A percentile compares a stretch with the other conserved stretches of the same genome.
Evolutionary conservation across 35 echinoderm and acorn worm species (phyloP).

Genomic region (Heliocidaris erythrogramma): DNA sequence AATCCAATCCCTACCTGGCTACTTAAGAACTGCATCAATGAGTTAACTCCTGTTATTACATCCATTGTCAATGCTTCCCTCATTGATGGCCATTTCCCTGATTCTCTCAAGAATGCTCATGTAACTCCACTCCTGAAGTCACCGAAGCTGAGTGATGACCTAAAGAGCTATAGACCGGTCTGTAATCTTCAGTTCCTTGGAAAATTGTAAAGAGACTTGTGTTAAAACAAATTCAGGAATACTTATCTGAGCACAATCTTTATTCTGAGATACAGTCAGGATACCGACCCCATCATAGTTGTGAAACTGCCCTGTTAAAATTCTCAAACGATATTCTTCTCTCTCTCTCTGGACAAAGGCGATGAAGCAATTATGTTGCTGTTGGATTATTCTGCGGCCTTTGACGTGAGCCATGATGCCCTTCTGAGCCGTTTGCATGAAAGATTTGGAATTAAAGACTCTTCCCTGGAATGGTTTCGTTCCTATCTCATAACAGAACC

Average conservation of each 20-base stretch:
- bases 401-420: slow-evolving; percentile 22
- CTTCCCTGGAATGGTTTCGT: not conserved
- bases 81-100: slow-evolving; percentile 36
- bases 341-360: too few species aligned
- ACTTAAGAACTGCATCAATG: too few species aligned
- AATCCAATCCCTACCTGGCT: too few species aligned
- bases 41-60: too few species aligned
- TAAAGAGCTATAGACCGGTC: not conserved
- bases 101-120: slow-evolving; percentile 21
- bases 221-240: not conserved
- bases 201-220: not conserved
- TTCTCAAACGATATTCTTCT: not conserved
- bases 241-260: slow-evolving; percentile 21
- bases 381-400: slow-evolving; percentile 1
- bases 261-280: not conserved
- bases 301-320: not conserved
- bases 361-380: not conserved
- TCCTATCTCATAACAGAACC: too few species aligned
- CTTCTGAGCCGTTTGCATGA: too few species aligned
- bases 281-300: not conserved
- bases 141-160: not conserved
- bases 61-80: too few species aligned
- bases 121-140: too few species aligned
- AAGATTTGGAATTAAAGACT: too few species aligned
- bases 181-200: too few species aligned